Evolutionary conservation across 35 echinoderm and acorn worm species (phyloP), one percentile per base, ranked within the genome.

Genomic region (Holothuria glaberrima): DNA sequence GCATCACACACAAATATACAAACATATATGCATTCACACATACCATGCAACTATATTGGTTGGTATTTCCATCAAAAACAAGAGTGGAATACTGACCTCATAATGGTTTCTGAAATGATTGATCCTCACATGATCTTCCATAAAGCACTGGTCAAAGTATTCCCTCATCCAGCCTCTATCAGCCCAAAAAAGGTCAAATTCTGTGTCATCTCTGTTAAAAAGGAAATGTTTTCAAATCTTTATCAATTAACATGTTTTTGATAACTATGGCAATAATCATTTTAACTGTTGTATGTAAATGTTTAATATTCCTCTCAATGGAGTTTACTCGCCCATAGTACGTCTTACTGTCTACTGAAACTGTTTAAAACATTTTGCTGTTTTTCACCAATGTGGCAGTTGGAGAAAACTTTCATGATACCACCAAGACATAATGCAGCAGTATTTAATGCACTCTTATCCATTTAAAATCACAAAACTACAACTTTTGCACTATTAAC

Each of bases 131-230:
- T 98, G 93, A 68, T 98, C 96, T 54, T 98, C 93, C 88, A 94
- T 92, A 54, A 90, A 97, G 52, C 92, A 97, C 60, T 94, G 92
- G 50, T 97, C 95, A 94, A 97, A 97, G 74, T 97, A 97, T 60
- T 97, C 95, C 65, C 65, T 91, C 95, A 97, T 97, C 95, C 95
- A 97, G 45, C 86, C 93, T 30, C 92, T 85, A 59, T 97, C 95
- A 32, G 95, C 95, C 95, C 95, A 97, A 90, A 94, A 97, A 44
- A 97, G 70, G 83, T 97, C 95, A 94, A 97, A 97, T 19, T 97
- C 92, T 63, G 73, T 92, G 14, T 97, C 95, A 80, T 94, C 95
- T 59, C 95, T 97, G 71, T 19, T 41, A 50, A 75, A 48, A 28
- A 19, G 29, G n/a, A 54, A 54, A 14, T 54, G 50, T 1, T 54